These are phyloP conservation scores for Hyla sarda DNA, from an alignment of 2,113 vertebrate species.

Conservation along the genomic window DNA sequence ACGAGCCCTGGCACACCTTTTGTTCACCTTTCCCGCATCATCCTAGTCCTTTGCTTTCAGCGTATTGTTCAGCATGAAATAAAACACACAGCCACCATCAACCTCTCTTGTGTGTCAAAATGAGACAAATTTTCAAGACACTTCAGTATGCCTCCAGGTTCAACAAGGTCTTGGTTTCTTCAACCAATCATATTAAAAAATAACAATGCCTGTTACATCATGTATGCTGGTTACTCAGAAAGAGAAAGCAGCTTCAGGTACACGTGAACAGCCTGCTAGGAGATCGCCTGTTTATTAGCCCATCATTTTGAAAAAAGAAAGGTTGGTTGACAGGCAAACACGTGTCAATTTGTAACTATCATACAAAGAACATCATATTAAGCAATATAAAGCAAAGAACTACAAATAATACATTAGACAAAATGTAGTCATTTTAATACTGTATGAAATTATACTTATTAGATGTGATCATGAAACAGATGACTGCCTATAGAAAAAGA, in stretches of 20 bases:
- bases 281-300: background rate
- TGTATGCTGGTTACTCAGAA: background rate
- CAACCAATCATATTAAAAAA: conserved; percentile 13
- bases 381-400: no score
- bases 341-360: no score
- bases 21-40: conserved; percentile 55
- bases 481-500: no score
- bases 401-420: no score
- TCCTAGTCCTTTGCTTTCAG: conserved; percentile 34
- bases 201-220: background rate
- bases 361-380: no score
- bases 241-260: background rate
- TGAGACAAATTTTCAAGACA: conserved; percentile 17
- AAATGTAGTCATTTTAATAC: background rate
- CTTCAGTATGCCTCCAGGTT: conserved; percentile 15
- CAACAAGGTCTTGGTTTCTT: background rate
- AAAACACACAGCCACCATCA: conserved; percentile 51
- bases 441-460: no score
- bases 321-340: no score
- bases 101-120: conserved; percentile 20
- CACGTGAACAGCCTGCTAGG: background rate
- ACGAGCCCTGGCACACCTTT: conserved; percentile 52
- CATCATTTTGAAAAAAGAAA: no score
- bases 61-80: conserved; percentile 58
- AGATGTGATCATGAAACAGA: no score